Evolutionary conservation across 2,113 vertebrate genomes (phyloP).

Genomic region (Pterophyllum scalare): DNA sequence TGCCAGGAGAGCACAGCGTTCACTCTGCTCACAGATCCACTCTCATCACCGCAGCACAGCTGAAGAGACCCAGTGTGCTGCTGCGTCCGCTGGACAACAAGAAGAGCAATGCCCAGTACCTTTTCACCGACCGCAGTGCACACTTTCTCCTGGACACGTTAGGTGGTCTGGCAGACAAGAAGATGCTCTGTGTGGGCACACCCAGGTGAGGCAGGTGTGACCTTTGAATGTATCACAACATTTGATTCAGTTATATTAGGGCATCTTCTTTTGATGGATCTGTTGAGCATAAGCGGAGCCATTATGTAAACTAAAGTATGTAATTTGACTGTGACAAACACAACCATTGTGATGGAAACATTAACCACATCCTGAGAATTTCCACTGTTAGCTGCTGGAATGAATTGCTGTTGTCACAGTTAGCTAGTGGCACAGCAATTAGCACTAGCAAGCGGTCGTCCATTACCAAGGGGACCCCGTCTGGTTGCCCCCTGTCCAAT

Average conservation of each 20-base stretch:
- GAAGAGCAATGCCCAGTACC: conserved; percentile 94
- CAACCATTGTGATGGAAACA: neutral
- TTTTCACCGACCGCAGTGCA: conserved; percentile 92
- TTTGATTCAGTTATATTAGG: neutral
- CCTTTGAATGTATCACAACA: neutral
- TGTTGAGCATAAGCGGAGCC: neutral
- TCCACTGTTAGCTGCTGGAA: too few relatives aligned
- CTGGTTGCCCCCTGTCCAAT: too few relatives aligned
- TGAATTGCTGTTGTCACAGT: too few relatives aligned
- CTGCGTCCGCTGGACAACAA: conserved; percentile 90
- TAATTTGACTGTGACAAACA: neutral
- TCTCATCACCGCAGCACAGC: conserved; percentile 76
- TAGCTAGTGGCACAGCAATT: too few relatives aligned
- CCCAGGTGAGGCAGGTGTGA: conserved; percentile 82
- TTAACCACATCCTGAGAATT: neutral
- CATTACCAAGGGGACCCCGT: too few relatives aligned
- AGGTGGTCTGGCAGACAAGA: conserved; percentile 83
- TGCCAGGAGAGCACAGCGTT: conserved; percentile 78
- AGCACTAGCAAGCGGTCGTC: too few relatives aligned
- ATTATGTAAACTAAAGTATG: neutral
- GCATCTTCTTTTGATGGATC: neutral
- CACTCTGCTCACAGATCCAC: conserved; percentile 79
- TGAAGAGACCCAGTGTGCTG: conserved; percentile 87
- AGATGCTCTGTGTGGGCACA: conserved; percentile 91
- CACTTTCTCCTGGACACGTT: conserved; percentile 87